These are phyloP conservation scores for Tinea semifulvella DNA, from an alignment of 2,888 invertebrate species.

Conservation along the genomic window DNA sequence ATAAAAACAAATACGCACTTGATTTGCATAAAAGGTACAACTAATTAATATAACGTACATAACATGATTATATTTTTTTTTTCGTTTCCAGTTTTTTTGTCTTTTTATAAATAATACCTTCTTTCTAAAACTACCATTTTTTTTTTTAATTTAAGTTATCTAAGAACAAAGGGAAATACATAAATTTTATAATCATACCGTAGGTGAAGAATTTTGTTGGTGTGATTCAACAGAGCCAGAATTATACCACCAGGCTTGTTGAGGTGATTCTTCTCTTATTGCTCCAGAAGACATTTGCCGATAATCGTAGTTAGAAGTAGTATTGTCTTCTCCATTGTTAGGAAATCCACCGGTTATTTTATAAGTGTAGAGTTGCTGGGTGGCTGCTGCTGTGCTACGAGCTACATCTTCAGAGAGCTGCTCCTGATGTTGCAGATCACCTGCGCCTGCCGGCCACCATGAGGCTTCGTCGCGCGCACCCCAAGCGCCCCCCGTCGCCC, in stretches of 20 bases:
- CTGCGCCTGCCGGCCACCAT: conserved; percentile 62
- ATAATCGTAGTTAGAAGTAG: conserved; percentile 78
- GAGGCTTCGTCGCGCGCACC: conserved; percentile 67
- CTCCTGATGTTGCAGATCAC: conserved; percentile 43
- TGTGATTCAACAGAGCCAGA: conserved; percentile 67
- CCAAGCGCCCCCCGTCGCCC: conserved; percentile 66
- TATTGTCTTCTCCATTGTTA: conserved; percentile 71
- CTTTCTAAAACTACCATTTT: no score
- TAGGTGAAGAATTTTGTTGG: conserved; percentile 51
- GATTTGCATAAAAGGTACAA: no score
- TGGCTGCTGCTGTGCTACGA: conserved; percentile 51
- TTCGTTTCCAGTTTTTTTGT: no score
- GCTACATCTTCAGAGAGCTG: conserved; percentile 59
- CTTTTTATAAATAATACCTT: no score
- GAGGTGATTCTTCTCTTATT: conserved; percentile 55
- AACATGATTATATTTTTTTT: no score
- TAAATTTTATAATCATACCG: conserved; percentile 35
- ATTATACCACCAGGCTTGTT: conserved; percentile 77
- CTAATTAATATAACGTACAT: no score
- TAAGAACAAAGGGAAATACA: not conserved
- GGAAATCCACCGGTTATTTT: conserved; percentile 89
- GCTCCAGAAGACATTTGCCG: conserved; percentile 71
- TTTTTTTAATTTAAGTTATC: no score
- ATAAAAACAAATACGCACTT: no score
- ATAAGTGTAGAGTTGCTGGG: conserved; percentile 83